Conservation (phyloP, 2,888 invertebrate species). For the Deilephila elpenor region DNA sequence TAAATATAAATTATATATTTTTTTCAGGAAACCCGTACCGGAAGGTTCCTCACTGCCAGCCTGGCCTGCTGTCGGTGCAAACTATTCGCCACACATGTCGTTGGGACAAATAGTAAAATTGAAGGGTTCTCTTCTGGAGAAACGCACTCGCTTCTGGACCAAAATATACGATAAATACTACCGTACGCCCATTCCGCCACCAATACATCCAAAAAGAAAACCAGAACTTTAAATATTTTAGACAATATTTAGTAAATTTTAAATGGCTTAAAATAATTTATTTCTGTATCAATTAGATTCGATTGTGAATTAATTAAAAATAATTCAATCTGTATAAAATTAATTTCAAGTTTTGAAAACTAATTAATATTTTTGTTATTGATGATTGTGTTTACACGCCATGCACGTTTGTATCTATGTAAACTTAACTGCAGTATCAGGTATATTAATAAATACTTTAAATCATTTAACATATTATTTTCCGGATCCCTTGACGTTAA, state of each 20-base stretch:
- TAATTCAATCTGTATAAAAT: too few relatives aligned
- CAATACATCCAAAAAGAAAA: conserved; percentile 7
- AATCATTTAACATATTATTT: too few relatives aligned
- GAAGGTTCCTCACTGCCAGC: conserved; percentile 43
- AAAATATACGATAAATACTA: conserved; percentile 48
- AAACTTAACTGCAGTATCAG: too few relatives aligned
- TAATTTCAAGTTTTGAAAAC: too few relatives aligned
- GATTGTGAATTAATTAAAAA: too few relatives aligned
- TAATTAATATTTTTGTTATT: too few relatives aligned
- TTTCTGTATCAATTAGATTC: too few relatives aligned
- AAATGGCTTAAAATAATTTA: too few relatives aligned
- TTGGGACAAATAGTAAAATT: conserved; percentile 45
- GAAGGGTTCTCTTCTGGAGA: conserved; percentile 39
- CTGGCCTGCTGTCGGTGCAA: conserved; percentile 46
- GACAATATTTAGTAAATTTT: not conserved
- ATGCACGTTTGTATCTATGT: too few relatives aligned
- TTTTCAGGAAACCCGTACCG: conserved; percentile 52
- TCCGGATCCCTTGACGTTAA: too few relatives aligned
- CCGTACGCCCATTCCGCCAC: conserved; percentile 37
- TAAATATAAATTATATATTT: not conserved
- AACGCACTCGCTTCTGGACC: conserved; percentile 49
- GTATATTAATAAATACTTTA: too few relatives aligned
- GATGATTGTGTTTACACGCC: too few relatives aligned
- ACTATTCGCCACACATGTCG: conserved; percentile 48
- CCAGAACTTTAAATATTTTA: conserved; percentile 11